Base-by-base conservation (phyloP, 2,888 invertebrate genomes). In the Cotesia congregata region DNA sequence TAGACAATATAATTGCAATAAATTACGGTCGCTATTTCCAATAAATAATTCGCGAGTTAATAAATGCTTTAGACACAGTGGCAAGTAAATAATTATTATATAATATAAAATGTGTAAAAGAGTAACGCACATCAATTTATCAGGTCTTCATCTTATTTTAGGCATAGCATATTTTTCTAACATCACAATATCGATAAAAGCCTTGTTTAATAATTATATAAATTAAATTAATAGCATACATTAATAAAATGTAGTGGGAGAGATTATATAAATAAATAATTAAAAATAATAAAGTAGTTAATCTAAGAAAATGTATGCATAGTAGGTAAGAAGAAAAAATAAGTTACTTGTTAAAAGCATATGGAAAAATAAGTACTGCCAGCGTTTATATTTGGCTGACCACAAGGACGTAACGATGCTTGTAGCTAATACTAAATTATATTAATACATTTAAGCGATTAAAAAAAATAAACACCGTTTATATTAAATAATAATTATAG, bases 91-190 rank as follows among this genome's bases (percentile, higher is more conserved):
- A 75, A 50, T 40, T 40, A 15, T 17, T 61, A 74, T 60, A 75
- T 67, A 73, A 50, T 41, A 30, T 39, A 69, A 70, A 9, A 20
- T 50, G 78, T 67, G 74, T 67, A 72, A 71, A 68, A 73, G 74
- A 78, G 73, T 79, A 30, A 81, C 79, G 82, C 83, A 82, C 82
- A 84, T 82, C 81, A 83, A 84, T 74, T 75, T 77, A 79, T 86
- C 86, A 86, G 88, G 87, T 88, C 88, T 88, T 88, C 86, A 88
- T 89, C 88, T 87, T 88, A 89, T 88, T 88, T 89, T 89, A 89
- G 88, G 87, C 86, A 89, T 88, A 88, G 88, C 87, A 89, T 89
- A 89, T 89, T 89, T 89, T 89, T 89, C 89, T 89, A 89, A 88
- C 84, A 85, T 87, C 85, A 86, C 88, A 87, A 87, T 88, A 87